A percentile compares a stretch with the other conserved stretches of the same genome.
phyloP scores from a whole-genome alignment of 1,140 invertebrate genomes.

The Dendrolimus punctatus region DNA sequence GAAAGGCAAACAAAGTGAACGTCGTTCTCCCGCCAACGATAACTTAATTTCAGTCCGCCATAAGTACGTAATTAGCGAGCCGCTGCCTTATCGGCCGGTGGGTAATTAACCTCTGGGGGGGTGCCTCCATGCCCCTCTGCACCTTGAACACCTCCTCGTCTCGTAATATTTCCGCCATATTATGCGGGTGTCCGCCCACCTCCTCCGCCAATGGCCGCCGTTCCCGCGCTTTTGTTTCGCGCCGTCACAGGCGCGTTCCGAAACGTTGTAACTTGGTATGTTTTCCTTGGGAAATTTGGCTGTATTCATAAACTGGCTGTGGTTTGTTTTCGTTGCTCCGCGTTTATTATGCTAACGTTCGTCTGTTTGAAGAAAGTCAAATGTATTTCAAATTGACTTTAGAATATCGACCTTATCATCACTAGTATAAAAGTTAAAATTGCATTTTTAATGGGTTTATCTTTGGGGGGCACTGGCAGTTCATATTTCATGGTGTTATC shows the following conservation, averaged over 20 bases:
- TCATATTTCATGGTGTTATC: constrained; percentile 71
- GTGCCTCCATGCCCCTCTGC: constrained; percentile 27
- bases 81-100: constrained; percentile 68
- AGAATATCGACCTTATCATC: no score
- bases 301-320: constrained; percentile 49
- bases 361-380: no score
- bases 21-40: constrained; percentile 64
- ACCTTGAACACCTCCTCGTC: constrained; percentile 62
- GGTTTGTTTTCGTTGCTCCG: constrained; percentile 60
- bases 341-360: constrained; percentile 51
- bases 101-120: constrained; percentile 67
- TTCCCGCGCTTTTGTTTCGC: constrained; percentile 71
- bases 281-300: constrained; percentile 63
- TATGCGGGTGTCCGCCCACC: constrained; percentile 61
- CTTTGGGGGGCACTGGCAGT: constrained; percentile 54
- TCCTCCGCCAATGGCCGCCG: constrained; percentile 61
- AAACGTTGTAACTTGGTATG: constrained; percentile 61
- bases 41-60: constrained; percentile 71
- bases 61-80: constrained; percentile 72
- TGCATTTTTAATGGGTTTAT: constrained; percentile 4
- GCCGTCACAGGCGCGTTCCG: constrained; percentile 46
- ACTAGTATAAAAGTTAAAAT: no score
- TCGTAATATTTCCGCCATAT: constrained; percentile 69
- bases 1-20: constrained; percentile 68
- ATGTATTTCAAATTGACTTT: no score